These are phyloP conservation scores for Scelioninae gen. 2 DNA, from an alignment of 2,888 invertebrate species.

Conservation along the genomic window DNA sequence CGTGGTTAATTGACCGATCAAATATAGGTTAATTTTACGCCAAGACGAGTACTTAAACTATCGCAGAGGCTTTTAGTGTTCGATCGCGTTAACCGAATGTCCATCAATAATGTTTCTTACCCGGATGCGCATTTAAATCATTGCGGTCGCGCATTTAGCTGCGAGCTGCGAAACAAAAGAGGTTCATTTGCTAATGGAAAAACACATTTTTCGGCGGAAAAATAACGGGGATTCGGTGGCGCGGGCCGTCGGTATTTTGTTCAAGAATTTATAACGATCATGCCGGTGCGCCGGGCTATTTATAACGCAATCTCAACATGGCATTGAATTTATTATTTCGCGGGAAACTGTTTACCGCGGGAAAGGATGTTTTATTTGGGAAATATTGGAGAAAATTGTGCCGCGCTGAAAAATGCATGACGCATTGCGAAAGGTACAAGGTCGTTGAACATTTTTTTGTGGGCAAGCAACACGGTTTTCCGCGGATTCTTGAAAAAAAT, in stretches of 20 bases:
- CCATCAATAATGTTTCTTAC: conserved; percentile 40
- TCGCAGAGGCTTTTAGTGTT: conserved; percentile 46
- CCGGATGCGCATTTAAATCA: conserved; percentile 48
- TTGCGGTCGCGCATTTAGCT: conserved; percentile 24
- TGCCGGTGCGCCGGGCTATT: conserved; percentile 6
- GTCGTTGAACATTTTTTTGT: conserved; percentile 48
- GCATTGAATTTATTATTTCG: conserved; percentile 43
- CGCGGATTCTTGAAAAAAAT: conserved; percentile 42
- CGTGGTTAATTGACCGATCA: conserved; percentile 47
- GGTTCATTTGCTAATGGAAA: conserved; percentile 40
- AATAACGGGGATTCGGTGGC: conserved; percentile 15
- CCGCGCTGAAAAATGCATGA: conserved; percentile 47
- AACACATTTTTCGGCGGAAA: conserved; percentile 28
- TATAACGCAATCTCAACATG: conserved; percentile 30
- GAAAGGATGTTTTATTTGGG: conserved; percentile 44
- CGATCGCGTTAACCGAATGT: conserved; percentile 44
- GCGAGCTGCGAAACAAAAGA: conserved; percentile 28
- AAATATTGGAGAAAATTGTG: conserved; percentile 41
- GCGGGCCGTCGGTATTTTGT: conserved; percentile 21
- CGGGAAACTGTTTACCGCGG: conserved; percentile 38
- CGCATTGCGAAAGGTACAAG: conserved; percentile 31
- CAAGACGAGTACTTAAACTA: conserved; percentile 43
- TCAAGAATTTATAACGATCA: conserved; percentile 31
- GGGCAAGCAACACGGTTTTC: conserved; percentile 17
- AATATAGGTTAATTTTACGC: conserved; percentile 52